Percentiles rank a stretch among this genome's conserved stretches.
Conservation (phyloP, 1,140 invertebrate genomes). For the Zaprionus africanus region DNA sequence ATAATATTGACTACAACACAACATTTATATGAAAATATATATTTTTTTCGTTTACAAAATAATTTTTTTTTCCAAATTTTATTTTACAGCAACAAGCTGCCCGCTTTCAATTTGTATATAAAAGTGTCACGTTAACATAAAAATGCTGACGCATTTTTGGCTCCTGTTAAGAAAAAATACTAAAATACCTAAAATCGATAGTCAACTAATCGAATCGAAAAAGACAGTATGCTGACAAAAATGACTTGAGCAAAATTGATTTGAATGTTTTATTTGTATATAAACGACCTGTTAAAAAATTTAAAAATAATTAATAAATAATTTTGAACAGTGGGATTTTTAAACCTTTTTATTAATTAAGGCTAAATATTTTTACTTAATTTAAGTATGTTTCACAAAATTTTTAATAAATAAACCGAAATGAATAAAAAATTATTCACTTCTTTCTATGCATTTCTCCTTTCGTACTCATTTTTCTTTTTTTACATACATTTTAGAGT, state of each 20-base stretch:
- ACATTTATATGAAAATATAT: background rate
- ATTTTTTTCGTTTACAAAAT: background rate
- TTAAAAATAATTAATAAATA: background rate
- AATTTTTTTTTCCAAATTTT: background rate
- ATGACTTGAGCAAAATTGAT: background rate
- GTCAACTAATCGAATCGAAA: background rate
- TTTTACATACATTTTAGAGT: no score
- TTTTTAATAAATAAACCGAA: no score
- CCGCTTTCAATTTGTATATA: slow-evolving; percentile 1
- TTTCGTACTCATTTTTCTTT: no score
- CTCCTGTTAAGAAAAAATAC: slow-evolving; percentile 8
- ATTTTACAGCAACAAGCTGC: background rate
- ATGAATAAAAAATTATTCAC: no score
- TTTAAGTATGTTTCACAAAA: no score
- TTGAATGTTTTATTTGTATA: background rate
- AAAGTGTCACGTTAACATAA: slow-evolving; percentile 8
- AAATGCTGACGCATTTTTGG: background rate
- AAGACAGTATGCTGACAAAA: background rate
- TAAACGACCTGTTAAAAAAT: no score
- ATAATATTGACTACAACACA: background rate
- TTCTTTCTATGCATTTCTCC: no score
- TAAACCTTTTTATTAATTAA: no score
- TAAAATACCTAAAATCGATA: background rate
- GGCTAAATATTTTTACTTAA: no score
- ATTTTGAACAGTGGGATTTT: background rate